phyloP scores from a whole-genome alignment of 2,888 invertebrate species.

The Stratiomys singularior region DNA sequence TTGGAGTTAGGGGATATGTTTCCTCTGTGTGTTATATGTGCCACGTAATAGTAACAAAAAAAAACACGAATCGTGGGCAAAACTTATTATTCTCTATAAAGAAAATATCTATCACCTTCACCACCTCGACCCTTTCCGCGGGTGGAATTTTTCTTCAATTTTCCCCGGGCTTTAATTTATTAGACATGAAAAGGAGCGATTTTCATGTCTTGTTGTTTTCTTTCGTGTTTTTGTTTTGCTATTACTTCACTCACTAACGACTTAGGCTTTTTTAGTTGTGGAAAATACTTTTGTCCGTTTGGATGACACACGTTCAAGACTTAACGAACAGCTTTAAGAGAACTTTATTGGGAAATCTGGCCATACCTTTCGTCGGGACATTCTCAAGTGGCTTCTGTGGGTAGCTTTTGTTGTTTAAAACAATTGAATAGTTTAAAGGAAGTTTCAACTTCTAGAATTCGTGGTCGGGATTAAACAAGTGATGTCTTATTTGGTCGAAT shows the following conservation, averaged over 20 bases:
- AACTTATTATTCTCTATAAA: constrained; percentile 22
- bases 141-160: constrained; percentile 41
- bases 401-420: neutral
- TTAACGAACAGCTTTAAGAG: neutral
- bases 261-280: constrained; percentile 31
- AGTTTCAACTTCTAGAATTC: neutral
- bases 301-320: constrained; percentile 26
- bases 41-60: neutral
- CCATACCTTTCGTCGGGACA: neutral
- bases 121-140: constrained; percentile 14
- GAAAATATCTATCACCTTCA: constrained; percentile 23
- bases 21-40: constrained; percentile 13
- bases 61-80: neutral
- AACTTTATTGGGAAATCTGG: constrained; percentile 14
- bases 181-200: constrained; percentile 42
- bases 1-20: neutral
- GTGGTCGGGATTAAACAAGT: neutral
- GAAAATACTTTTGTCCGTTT: constrained; percentile 33
- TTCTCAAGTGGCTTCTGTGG: constrained; percentile 9
- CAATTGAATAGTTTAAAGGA: neutral
- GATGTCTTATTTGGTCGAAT: constrained; percentile 11
- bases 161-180: constrained; percentile 39
- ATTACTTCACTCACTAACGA: constrained; percentile 35
- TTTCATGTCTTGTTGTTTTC: constrained; percentile 37
- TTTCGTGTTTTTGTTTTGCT: constrained; percentile 36